Percentiles rank a stretch among this genome's conserved stretches.
Conservation (phyloP, 2,113 vertebrate species). For the Malaclemys terrapin region DNA sequence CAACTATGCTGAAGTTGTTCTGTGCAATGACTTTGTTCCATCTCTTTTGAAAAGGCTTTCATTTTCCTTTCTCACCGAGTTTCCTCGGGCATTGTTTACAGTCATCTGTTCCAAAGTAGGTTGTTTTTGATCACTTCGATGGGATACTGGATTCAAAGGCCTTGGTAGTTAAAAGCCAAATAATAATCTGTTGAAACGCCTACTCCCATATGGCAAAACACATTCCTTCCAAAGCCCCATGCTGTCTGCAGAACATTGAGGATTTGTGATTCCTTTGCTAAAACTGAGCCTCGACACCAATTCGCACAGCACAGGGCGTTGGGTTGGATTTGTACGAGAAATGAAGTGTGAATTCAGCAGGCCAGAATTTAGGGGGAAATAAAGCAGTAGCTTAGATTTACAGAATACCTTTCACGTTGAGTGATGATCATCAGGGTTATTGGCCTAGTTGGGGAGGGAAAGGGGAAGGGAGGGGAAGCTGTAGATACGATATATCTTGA, state of each 20-base stretch:
- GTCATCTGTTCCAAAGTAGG: not conserved
- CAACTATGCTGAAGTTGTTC: accelerated
- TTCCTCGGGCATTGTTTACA: not conserved
- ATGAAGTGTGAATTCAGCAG: not conserved
- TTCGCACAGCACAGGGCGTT: not conserved
- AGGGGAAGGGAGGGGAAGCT: not conserved
- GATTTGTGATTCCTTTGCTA: not conserved
- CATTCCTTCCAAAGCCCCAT: not conserved
- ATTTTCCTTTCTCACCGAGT: not conserved
- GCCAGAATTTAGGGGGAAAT: not conserved
- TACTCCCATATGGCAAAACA: not conserved
- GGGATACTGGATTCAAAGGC: not conserved
- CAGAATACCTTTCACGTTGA: not conserved
- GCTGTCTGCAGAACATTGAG: not conserved
- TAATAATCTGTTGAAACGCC: not conserved
- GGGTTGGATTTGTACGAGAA: not conserved
- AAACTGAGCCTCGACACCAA: not conserved
- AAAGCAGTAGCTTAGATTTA: not conserved
- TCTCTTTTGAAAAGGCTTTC: not conserved
- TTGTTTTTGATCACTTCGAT: not conserved
- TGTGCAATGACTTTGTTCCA: accelerated
- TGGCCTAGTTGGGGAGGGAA: not conserved
- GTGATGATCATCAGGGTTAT: not conserved
- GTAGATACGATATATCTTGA: not conserved
- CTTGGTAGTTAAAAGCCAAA: not conserved